Evolutionary conservation across 1,140 invertebrate genomes (phyloP).

Genomic region (Episyrphus balteatus): DNA sequence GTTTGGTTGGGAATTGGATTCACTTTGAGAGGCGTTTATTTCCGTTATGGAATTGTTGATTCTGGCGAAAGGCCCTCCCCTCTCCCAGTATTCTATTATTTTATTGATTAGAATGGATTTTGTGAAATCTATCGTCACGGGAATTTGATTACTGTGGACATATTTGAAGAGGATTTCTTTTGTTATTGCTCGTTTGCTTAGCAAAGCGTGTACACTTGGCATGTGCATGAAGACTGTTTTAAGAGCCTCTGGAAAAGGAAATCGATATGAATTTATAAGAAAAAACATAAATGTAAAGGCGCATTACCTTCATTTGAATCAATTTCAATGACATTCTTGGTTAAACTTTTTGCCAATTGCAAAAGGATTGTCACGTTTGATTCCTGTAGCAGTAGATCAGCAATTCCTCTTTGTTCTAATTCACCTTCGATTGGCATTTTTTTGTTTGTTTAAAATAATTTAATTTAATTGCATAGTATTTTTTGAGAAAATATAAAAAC

Average conservation of each 20-base stretch:
- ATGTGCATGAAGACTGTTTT: slow-evolving; percentile 36
- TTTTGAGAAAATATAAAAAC: too few relatives aligned
- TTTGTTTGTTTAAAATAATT: neutral
- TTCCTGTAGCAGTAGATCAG: slow-evolving; percentile 14
- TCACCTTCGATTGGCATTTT: slow-evolving; percentile 17
- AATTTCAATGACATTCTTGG: slow-evolving; percentile 17
- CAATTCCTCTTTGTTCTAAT: slow-evolving; percentile 11
- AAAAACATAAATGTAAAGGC: neutral
- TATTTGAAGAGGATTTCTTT: slow-evolving; percentile 40
- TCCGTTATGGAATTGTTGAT: slow-evolving; percentile 1
- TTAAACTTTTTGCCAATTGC: slow-evolving; percentile 17
- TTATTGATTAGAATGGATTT: slow-evolving; percentile 38
- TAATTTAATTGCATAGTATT: too few relatives aligned
- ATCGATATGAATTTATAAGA: neutral
- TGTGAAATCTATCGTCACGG: slow-evolving; percentile 32
- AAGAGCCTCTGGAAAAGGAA: slow-evolving; percentile 38
- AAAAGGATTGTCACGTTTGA: slow-evolving; percentile 14
- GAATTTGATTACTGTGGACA: slow-evolving; percentile 32
- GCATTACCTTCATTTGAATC: slow-evolving; percentile 13
- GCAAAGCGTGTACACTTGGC: slow-evolving; percentile 27
- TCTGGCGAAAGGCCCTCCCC: neutral
- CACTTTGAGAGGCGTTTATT: neutral
- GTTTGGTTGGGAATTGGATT: slow-evolving; percentile 1
- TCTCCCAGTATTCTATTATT: slow-evolving; percentile 36
- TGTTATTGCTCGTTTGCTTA: slow-evolving; percentile 38